phyloP scores from a whole-genome alignment of 2,113 vertebrate genomes.

The Cheilinus undulatus region DNA sequence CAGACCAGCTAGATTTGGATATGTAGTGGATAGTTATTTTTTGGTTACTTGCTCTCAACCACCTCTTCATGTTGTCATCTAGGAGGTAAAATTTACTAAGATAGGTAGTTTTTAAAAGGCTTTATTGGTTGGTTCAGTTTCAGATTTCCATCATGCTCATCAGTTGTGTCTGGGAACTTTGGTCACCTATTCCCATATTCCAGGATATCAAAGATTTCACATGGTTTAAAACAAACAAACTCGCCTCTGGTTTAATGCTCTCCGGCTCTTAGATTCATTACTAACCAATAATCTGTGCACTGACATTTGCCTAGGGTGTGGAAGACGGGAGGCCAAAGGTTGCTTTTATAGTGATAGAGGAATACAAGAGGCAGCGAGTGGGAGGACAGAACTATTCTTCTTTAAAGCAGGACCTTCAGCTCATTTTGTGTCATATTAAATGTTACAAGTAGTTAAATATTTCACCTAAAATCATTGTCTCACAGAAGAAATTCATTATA shows the following conservation, averaged over 20 bases:
- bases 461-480: background rate
- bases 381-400: slow-evolving; percentile 1
- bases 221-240: slow-evolving; percentile 12
- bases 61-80: background rate
- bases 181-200: slow-evolving; percentile 33
- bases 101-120: background rate
- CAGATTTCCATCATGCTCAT: slow-evolving; percentile 21
- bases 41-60: background rate
- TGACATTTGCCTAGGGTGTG: slow-evolving; percentile 73
- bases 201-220: slow-evolving; percentile 28
- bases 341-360: slow-evolving; percentile 26
- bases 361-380: slow-evolving; percentile 27
- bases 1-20: background rate
- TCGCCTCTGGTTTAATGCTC: slow-evolving; percentile 59
- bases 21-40: background rate
- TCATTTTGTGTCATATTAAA: slow-evolving; percentile 17
- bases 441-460: background rate
- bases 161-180: slow-evolving; percentile 39
- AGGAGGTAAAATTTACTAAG: background rate
- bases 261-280: slow-evolving; percentile 62
- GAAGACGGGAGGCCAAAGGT: slow-evolving; percentile 70
- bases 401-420: background rate
- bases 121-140: slow-evolving; percentile 29
- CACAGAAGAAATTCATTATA: background rate
- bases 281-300: slow-evolving; percentile 63